These are phyloP conservation scores for Anarhynchus alexandrinus DNA, from an alignment of 2,113 vertebrate genomes.

Conservation along the genomic window DNA sequence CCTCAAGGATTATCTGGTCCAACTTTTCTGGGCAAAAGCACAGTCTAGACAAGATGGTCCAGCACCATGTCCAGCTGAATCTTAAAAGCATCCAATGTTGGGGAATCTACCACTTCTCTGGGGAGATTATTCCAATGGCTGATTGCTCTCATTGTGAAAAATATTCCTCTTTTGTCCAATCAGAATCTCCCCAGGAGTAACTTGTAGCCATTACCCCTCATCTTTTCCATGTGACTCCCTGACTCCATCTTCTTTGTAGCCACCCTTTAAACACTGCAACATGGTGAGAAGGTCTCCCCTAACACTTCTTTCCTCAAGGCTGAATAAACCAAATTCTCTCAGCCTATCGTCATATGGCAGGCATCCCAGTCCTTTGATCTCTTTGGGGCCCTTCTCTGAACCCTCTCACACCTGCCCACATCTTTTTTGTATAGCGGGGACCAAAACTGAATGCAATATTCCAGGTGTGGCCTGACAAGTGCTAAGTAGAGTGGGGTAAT, in stretches of 20 bases:
- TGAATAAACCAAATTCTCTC: background rate
- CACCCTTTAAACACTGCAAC: background rate
- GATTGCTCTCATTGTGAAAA: background rate
- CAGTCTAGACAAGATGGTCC: background rate
- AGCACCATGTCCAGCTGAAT: background rate
- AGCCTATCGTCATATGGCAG: background rate
- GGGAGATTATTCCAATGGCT: background rate
- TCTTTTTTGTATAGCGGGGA: background rate
- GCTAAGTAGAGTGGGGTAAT: background rate
- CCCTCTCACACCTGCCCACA: background rate
- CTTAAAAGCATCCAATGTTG: background rate
- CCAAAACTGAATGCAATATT: background rate
- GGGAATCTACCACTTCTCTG: background rate
- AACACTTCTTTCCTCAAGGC: background rate
- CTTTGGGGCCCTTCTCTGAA: background rate
- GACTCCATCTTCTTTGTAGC: background rate
- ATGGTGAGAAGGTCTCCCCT: background rate
- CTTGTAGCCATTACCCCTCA: background rate
- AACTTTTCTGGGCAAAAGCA: background rate
- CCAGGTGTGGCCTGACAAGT: background rate
- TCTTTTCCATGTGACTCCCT: background rate
- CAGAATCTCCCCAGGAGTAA: background rate
- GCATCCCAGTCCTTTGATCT: background rate
- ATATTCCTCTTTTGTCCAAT: background rate
- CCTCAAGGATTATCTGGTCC: background rate